A percentile compares a stretch with the other conserved stretches of the same genome.
These are phyloP conservation scores for Macropus fuliginosus DNA, from an alignment of 2,797 vertebrate genomes.

Conservation along the genomic window DNA sequence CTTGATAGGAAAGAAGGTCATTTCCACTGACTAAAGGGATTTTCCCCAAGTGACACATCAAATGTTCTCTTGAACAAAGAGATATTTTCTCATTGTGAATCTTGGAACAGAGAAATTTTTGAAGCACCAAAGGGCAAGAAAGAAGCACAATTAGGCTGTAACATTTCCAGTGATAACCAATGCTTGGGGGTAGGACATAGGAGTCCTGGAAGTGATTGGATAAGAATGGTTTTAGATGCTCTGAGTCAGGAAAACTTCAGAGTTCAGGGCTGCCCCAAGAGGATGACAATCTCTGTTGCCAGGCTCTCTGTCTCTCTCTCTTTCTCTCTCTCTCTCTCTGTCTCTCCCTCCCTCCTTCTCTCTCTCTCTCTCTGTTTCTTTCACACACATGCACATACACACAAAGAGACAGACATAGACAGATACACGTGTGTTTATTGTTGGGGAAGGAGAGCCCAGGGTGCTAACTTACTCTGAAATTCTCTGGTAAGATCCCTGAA, in stretches of 20 bases:
- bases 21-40: not conserved
- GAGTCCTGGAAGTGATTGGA: not conserved
- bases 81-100: not conserved
- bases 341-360: too few relatives aligned
- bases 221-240: not conserved
- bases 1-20: not conserved
- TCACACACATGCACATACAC: too few relatives aligned
- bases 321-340: too few relatives aligned
- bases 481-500: constrained; percentile 82
- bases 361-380: too few relatives aligned
- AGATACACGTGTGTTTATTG: not conserved
- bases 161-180: not conserved
- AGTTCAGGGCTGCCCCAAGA: not conserved
- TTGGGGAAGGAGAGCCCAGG: accelerated
- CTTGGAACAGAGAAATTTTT: not conserved
- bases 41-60: not conserved
- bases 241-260: not conserved
- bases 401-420: too few relatives aligned
- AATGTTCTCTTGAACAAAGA: not conserved
- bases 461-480: constrained; percentile 83
- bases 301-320: too few relatives aligned
- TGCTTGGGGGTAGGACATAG: not conserved
- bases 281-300: not conserved
- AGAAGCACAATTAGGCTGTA: not conserved
- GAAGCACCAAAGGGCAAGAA: not conserved